Base-by-base conservation (phyloP, 1,140 invertebrate species). In the Akabosia matsudoensis region DNA sequence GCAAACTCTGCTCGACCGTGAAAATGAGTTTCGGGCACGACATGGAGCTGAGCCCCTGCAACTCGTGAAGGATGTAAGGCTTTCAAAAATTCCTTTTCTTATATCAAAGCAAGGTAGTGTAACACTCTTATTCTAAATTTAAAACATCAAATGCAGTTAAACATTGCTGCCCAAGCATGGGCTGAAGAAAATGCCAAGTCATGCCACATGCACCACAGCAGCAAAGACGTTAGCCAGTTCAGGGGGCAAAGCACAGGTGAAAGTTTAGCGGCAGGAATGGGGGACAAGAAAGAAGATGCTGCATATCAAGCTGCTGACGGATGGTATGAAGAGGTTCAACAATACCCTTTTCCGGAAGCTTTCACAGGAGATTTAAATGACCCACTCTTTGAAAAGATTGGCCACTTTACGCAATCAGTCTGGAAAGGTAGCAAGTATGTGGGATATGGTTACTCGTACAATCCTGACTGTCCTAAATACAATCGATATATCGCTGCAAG, bases 271-370 rank as follows among this genome's bases (percentile, higher is more conserved):
- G 10, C 61, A 14, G 61, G 61, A 10, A 30, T 24, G 4, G 10
- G 24, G 3, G 31, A 67, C 10, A 10, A 67, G 28, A 30, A 16
- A 30, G 7, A 4, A 30, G 24, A 31, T 13, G 22, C 24, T 2
- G 61, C 61, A 2, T 67, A 67, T 30, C 3, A 30, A 7, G 61
- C 61, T 10, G 24, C 61, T 31, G 61, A 67, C 61, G 28, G 24
- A 31, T 67, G 61, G 61, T 67, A 67, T 31, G 61, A 67, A n/a
- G 61, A 67, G n/a, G 31, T 67, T 7, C 7, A 67, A 30, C 13
- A 67, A 10, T 67, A 67, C n/a, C 61, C 61, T 1, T 67, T 30
- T 22, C 61, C 61, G 2, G 24, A 30, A 2, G 61, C 26, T 13
- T 31, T n/a, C 54, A 56, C n/a, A n/a, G n/a, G n/a, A n/a, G n/a